phyloP scores from a whole-genome alignment of 2,888 invertebrate genomes.

The Ypsolopha sequella region DNA sequence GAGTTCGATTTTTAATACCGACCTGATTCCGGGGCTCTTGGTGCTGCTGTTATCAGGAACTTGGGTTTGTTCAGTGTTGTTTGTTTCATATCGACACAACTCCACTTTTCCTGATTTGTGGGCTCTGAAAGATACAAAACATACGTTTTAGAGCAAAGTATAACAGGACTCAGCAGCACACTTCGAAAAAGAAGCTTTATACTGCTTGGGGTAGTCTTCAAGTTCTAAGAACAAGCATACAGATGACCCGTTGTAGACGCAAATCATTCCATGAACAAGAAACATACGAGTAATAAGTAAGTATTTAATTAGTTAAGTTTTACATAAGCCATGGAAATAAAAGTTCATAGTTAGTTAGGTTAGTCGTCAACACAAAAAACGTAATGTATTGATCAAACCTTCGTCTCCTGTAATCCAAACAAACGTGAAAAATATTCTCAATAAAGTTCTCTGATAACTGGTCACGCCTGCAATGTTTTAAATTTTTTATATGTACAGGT shows the following conservation, averaged over 20 bases:
- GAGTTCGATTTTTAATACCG: neutral
- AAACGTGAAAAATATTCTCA: conserved; percentile 78
- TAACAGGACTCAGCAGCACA: too few species aligned
- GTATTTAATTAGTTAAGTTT: too few species aligned
- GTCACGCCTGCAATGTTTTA: conserved; percentile 70
- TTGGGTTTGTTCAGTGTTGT: conserved; percentile 52
- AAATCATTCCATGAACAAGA: too few species aligned
- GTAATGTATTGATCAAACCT: conserved; percentile 25
- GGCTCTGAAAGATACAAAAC: conserved; percentile 33
- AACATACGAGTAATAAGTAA: too few species aligned
- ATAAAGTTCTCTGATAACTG: conserved; percentile 76
- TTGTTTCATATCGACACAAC: conserved; percentile 50
- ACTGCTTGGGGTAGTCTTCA: too few species aligned
- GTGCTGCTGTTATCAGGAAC: conserved; percentile 46
- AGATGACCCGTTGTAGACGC: too few species aligned
- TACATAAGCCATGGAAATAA: too few species aligned
- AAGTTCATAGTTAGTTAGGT: too few species aligned
- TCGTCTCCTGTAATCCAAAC: conserved; percentile 69
- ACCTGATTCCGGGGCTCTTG: conserved; percentile 52
- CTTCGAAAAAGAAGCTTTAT: too few species aligned
- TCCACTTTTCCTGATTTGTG: conserved; percentile 47
- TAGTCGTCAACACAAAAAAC: too few species aligned
- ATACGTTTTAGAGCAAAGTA: neutral
- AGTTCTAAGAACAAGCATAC: too few species aligned
- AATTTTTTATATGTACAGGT: too few species aligned